phyloP scores from a whole-genome alignment of 2,888 invertebrate species.

The Pollenia labialis region DNA sequence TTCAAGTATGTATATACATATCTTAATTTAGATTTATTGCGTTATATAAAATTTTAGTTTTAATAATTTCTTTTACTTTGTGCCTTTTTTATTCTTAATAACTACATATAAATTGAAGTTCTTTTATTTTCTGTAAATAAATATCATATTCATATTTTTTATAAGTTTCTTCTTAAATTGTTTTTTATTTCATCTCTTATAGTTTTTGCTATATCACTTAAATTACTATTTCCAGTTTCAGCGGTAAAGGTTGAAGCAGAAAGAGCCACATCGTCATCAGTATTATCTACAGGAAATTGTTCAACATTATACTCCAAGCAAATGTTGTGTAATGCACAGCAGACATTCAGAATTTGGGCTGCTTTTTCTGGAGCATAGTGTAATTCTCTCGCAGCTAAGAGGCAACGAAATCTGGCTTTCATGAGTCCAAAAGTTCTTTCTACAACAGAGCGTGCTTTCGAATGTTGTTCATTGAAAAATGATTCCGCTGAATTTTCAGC shows the following conservation, averaged over 20 bases:
- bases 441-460: neutral
- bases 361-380: conserved; percentile 12
- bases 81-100: neutral
- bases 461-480: neutral
- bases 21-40: too few species aligned
- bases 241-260: neutral
- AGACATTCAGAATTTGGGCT: conserved; percentile 20
- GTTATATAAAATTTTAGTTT: too few species aligned
- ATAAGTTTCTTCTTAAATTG: neutral
- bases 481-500: neutral
- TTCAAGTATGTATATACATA: too few species aligned
- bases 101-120: too few species aligned
- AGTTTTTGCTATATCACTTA: conserved; percentile 4
- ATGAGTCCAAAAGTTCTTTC: conserved; percentile 9
- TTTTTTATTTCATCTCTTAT: conserved; percentile 25
- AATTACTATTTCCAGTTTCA: conserved; percentile 11
- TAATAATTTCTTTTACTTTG: too few species aligned
- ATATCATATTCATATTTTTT: neutral
- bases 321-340: conserved; percentile 27
- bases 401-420: conserved; percentile 1
- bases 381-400: too few species aligned
- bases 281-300: neutral
- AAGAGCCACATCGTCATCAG: neutral
- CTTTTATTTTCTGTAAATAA: too few species aligned
- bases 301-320: conserved; percentile 7